These are phyloP conservation scores for Steinernema carpocapsae DNA, from an alignment of 2,888 invertebrate species.

Conservation along the genomic window DNA sequence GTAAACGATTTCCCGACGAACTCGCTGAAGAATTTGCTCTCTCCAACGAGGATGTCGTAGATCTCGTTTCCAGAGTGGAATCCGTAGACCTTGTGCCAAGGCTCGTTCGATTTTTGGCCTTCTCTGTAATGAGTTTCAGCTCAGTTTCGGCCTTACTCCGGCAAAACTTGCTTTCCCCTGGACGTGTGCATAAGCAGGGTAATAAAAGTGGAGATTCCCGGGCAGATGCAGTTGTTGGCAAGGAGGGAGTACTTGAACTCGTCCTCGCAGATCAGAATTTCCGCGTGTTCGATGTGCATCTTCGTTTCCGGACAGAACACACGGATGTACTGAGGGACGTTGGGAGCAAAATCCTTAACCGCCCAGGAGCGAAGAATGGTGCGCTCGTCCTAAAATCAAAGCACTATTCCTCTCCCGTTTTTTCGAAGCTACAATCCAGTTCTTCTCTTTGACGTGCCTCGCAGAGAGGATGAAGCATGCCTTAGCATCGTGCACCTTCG, in stretches of 20 bases:
- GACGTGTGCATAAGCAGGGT: conserved; percentile 94
- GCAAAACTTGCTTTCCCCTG: conserved; percentile 85
- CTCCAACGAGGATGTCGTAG: conserved; percentile 80
- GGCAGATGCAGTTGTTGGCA: conserved; percentile 97
- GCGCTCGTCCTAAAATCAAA: conserved; percentile 78
- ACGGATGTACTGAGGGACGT: conserved; percentile 95
- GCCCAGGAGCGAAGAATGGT: conserved; percentile 90
- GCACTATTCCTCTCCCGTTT: neutral
- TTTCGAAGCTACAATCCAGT: conserved; percentile 44
- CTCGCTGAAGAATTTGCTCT: conserved; percentile 88
- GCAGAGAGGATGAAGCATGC: conserved; percentile 96
- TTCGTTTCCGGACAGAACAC: conserved; percentile 98
- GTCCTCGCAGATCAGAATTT: conserved; percentile 97
- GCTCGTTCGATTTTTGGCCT: conserved; percentile 90
- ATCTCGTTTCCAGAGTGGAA: conserved; percentile 99
- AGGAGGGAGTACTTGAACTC: conserved; percentile 97
- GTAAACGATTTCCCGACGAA: conserved; percentile 98
- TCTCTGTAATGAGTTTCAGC: conserved; percentile 76
- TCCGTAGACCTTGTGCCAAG: conserved; percentile 97
- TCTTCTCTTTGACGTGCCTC: conserved; percentile 71
- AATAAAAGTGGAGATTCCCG: conserved; percentile 93
- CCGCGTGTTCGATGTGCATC: conserved; percentile 96
- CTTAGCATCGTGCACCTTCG: conserved; percentile 94
- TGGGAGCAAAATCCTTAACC: conserved; percentile 95
- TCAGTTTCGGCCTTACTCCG: neutral